Percentiles rank a stretch among this genome's conserved stretches.
Conservation (phyloP, 2,113 vertebrate species). For the Chaetodon auriga region DNA sequence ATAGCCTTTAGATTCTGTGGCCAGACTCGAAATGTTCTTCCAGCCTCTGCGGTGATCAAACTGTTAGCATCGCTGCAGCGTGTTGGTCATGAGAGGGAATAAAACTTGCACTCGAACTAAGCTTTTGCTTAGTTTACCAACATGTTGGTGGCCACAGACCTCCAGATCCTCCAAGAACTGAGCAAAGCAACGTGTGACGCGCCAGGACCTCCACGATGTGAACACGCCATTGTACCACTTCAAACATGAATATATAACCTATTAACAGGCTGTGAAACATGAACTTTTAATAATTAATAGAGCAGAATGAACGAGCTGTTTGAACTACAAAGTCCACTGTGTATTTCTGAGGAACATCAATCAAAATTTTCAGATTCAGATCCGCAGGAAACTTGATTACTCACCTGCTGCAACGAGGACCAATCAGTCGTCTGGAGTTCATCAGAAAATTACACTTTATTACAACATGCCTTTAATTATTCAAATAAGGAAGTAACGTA, state of each 20-base stretch:
- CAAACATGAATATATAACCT: not conserved
- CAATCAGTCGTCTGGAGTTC: not conserved
- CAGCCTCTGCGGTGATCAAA: too few species aligned
- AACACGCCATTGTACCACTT: not conserved
- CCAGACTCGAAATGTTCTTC: too few species aligned
- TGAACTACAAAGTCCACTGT: not conserved
- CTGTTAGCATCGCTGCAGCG: too few species aligned
- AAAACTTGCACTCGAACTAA: too few species aligned
- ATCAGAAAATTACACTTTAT: not conserved
- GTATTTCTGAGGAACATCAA: not conserved
- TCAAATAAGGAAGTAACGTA: not conserved
- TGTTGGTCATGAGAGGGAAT: too few species aligned
- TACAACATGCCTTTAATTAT: not conserved
- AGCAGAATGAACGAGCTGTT: not conserved
- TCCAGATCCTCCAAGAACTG: too few species aligned
- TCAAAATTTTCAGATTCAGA: not conserved
- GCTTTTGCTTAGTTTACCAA: too few species aligned
- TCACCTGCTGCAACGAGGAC: not conserved
- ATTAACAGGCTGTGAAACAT: not conserved
- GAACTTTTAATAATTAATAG: not conserved
- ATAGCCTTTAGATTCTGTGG: too few species aligned
- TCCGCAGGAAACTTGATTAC: not conserved
- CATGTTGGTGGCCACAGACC: too few species aligned
- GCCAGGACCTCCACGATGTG: too few species aligned
- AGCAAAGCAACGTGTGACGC: too few species aligned